Evolutionary conservation across 1,140 invertebrate genomes (phyloP).

Genomic region (Proctacanthus coquilletti): DNA sequence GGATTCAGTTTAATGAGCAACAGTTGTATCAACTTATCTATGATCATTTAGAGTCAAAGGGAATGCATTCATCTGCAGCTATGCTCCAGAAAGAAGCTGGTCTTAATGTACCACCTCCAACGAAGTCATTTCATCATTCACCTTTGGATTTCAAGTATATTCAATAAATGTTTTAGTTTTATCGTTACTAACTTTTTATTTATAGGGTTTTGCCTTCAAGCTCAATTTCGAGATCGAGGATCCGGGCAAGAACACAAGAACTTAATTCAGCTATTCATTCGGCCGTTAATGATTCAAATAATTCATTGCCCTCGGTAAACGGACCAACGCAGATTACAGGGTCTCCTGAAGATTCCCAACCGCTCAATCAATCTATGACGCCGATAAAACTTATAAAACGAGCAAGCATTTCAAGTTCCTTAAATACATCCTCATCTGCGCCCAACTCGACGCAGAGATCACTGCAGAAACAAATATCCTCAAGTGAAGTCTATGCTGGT

Average conservation of each 20-base stretch:
- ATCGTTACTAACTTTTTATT: too few relatives aligned
- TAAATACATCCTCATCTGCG: too few relatives aligned
- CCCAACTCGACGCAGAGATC: slow-evolving; percentile 32
- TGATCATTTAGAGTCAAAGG: slow-evolving; percentile 68
- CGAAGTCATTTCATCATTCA: slow-evolving; percentile 28
- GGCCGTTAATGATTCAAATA: too few relatives aligned
- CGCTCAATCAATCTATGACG: slow-evolving; percentile 13
- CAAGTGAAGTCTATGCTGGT: slow-evolving; percentile 14
- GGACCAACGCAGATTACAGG: too few relatives aligned
- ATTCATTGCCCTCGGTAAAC: too few relatives aligned
- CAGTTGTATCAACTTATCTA: slow-evolving; percentile 86
- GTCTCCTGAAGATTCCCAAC: not conserved
- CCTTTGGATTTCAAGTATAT: slow-evolving; percentile 41
- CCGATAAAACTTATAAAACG: slow-evolving; percentile 17
- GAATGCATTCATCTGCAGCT: slow-evolving; percentile 53
- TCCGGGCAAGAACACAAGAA: slow-evolving; percentile 11
- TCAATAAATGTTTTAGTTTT: slow-evolving; percentile 1
- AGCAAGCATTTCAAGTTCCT: not conserved
- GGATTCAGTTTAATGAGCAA: slow-evolving; percentile 83
- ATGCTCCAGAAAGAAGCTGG: slow-evolving; percentile 62
- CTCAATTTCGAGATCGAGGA: not conserved
- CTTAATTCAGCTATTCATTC: slow-evolving; percentile 20
- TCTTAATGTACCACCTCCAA: slow-evolving; percentile 29
- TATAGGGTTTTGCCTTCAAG: slow-evolving; percentile 15
- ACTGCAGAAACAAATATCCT: slow-evolving; percentile 50